Evolutionary conservation across 2,797 vertebrate species (phyloP), one percentile per base, ranked within the genome.

Genomic region (Pipistrellus kuhlii): DNA sequence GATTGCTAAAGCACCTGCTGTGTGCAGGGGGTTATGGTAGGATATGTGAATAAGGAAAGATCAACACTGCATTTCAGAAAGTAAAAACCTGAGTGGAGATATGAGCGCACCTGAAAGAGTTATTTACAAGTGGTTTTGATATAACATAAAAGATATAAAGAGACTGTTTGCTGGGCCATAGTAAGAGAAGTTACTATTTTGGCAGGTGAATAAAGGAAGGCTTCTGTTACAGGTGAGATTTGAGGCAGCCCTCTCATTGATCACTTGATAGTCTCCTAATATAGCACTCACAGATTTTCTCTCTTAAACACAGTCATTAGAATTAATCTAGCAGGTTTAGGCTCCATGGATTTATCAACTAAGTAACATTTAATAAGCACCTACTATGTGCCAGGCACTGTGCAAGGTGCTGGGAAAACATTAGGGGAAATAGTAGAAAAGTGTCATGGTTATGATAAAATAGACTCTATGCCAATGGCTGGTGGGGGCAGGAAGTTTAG

Each of bases 151-250:
- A 64, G 32, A 30, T 27, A 9, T 72, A n/a, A 17, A 57, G 25
- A 51, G 27, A 9, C 64, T 91, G 48, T 44, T 32, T 27, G 17
- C 41, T 73, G 51, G 48, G 53, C 15, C 15, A 25, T 66, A 73
- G 25, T 35, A 55, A 86, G 15, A 88, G 15, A 86, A 94, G 38
- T 77, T 17, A 85, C 30, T 30, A 5, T 90, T 80, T 91, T 77
- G 44, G 20, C 20, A 72, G 66, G 69, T 51, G 38, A 64, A 41
- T 55, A 85, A 90, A 82, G 62, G 55, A 91, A 94, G 27, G 6
- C 21, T 82, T 85, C 32, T 81, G 23, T 86, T 76, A 48, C 7
- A 64, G 53, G 7, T 62, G 23, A 94, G 11, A 92, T 96, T 90
- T 69, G 44, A 90, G 57, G 30, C 18, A 72, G 5, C 23, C 48